Base-by-base conservation (phyloP, 2,888 invertebrate species). In the Eupithecia subumbrata region DNA sequence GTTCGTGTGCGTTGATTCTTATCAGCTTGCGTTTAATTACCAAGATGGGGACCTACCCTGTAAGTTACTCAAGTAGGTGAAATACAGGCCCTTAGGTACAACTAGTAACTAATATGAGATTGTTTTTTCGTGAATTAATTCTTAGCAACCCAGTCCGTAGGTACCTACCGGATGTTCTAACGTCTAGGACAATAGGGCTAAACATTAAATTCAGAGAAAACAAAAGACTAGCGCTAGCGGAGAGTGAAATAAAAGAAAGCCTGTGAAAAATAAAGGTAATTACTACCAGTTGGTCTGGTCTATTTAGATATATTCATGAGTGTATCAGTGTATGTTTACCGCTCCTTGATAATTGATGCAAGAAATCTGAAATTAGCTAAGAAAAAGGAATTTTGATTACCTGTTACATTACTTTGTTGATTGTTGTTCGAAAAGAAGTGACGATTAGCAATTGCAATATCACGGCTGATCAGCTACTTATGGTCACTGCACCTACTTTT, bases 401-500 rank as follows among this genome's bases (percentile, higher is more conserved):
- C 22, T 8, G 11, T 60, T 22, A 22, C 1, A 63, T 30, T 5
- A 30, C 18, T 64, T 64, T 34, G 60, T 60, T 60, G 60, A 60
- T 12, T 60, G 60, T 12, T 60, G 5, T 60, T 25, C 22, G 22
- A 5, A 14, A 14, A 60, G 25, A 12, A 60, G 25, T 60, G 25
- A 22, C 56, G 30, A 64, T 37, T 37, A 37, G 37, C 37, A 37
- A 40, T 34, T 66, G 67, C 43, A 22, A 67, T 4, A 43, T 22
- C 25, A 18, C 9, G 22, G 45, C 63, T 63, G 71, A 67, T 72
- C 64, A 74, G 45, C 56, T 64, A 74, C 56, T 69, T 76, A 66
- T 69, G 68, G 14, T 56, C 60, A 30, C 71, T 74, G 73, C 71
- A 76, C 76, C 70, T 66, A 69, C 52, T 63, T 71, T 74, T 77